A percentile compares a stretch with the other conserved stretches of the same genome.
Evolutionary conservation across 64 coral and sea anemone species (phyloP).

Genomic region (Catalaphyllia jardinei): DNA sequence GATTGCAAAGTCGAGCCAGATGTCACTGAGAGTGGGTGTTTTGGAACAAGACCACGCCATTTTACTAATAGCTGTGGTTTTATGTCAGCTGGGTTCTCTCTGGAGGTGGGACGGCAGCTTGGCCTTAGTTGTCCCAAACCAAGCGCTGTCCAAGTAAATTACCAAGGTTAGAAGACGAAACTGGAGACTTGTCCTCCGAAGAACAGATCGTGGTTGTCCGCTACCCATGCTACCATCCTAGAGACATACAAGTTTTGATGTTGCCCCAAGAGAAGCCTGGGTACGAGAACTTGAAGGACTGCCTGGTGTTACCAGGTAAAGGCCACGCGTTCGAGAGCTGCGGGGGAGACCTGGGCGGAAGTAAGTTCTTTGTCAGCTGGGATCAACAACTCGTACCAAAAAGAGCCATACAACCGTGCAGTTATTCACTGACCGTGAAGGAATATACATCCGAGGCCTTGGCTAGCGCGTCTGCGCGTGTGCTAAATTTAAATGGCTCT

Average conservation of each 20-base stretch:
- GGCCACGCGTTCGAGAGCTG: constrained; percentile 41
- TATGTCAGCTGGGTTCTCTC: constrained; percentile 65
- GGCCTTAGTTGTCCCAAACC: constrained; percentile 9
- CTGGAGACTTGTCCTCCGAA: constrained; percentile 22
- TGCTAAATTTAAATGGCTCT: background rate
- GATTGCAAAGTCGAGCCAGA: constrained; percentile 29
- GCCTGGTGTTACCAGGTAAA: constrained; percentile 68
- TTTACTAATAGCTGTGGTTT: constrained; percentile 74
- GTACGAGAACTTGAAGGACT: constrained; percentile 55
- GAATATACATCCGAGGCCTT: background rate
- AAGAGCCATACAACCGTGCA: background rate
- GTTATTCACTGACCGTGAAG: constrained; percentile 33
- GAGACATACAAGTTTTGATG: constrained; percentile 70
- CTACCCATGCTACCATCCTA: constrained; percentile 65
- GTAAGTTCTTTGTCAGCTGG: constrained; percentile 85
- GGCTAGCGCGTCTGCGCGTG: background rate
- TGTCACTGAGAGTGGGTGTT: constrained; percentile 7
- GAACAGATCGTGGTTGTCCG: constrained; percentile 47
- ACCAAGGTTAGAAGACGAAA: constrained; percentile 61
- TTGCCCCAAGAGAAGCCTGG: background rate
- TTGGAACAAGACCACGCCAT: background rate
- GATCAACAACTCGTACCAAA: constrained; percentile 66
- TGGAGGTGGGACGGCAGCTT: constrained; percentile 6
- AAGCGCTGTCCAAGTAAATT: constrained; percentile 58
- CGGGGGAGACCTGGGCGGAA: constrained; percentile 62